Percentiles rank a stretch among this genome's conserved stretches.
These are phyloP conservation scores for Rosalia funebris DNA, from an alignment of 2,888 invertebrate species.

Conservation along the genomic window DNA sequence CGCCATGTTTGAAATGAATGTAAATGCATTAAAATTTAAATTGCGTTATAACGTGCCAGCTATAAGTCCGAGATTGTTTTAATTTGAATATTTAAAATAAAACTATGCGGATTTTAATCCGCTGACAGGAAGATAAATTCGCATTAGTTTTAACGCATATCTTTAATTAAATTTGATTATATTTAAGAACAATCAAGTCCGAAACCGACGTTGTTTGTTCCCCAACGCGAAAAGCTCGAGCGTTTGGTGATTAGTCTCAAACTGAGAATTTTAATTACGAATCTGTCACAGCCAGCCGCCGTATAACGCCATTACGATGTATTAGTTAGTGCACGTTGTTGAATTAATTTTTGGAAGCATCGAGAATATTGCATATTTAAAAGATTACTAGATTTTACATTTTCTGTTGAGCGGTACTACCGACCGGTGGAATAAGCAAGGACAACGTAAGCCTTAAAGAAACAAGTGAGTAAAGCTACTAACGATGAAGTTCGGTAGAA, in stretches of 20 bases:
- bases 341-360: conserved; percentile 2
- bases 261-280: conserved; percentile 57
- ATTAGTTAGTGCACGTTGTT: conserved; percentile 18
- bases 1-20: neutral
- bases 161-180: conserved; percentile 56
- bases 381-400: no score
- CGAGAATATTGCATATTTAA: no score
- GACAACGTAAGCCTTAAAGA: no score
- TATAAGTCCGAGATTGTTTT: conserved; percentile 13
- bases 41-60: conserved; percentile 5
- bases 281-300: conserved; percentile 55
- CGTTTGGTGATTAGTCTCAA: conserved; percentile 52
- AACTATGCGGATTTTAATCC: conserved; percentile 13
- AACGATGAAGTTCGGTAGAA: no score
- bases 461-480: no score
- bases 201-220: conserved; percentile 45
- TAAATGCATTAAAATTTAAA: conserved; percentile 7
- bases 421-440: no score
- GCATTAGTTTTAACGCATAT: conserved; percentile 46
- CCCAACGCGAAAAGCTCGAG: conserved; percentile 41
- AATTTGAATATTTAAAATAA: conserved; percentile 21
- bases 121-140: conserved; percentile 37
- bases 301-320: conserved; percentile 36
- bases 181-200: conserved; percentile 52
- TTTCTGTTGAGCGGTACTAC: no score